Percentiles rank a stretch among this genome's conserved stretches.
Conservation (phyloP, 2,797 vertebrate genomes). For the Muraenolepis orangiensis region DNA sequence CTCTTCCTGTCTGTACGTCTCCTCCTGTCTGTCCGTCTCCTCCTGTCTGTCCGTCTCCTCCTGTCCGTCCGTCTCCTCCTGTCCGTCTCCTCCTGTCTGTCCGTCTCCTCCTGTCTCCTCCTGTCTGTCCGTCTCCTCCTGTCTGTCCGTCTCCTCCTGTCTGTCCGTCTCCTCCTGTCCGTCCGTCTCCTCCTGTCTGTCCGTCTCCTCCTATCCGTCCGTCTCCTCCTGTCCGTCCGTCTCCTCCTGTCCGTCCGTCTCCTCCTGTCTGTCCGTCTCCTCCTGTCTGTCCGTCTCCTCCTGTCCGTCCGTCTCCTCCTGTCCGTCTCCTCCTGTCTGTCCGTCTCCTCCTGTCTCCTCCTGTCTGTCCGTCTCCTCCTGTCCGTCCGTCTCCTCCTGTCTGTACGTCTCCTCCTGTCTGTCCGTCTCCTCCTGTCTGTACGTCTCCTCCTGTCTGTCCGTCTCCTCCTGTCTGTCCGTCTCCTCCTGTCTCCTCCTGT, state of each 20-base stretch:
- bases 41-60: slow-evolving; percentile 39
- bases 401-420: slow-evolving; percentile 36
- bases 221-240: slow-evolving; percentile 36
- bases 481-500: no score
- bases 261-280: slow-evolving; percentile 36
- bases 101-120: slow-evolving; percentile 37
- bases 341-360: slow-evolving; percentile 37
- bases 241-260: slow-evolving; percentile 37
- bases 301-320: slow-evolving; percentile 38
- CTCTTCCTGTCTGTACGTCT: slow-evolving; percentile 37
- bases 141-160: slow-evolving; percentile 38
- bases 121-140: slow-evolving; percentile 37
- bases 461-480: slow-evolving; percentile 36
- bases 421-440: slow-evolving; percentile 39
- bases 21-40: slow-evolving; percentile 36
- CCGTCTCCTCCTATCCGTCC: slow-evolving; percentile 38
- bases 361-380: slow-evolving; percentile 37
- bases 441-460: slow-evolving; percentile 38
- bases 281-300: slow-evolving; percentile 39
- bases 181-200: slow-evolving; percentile 39
- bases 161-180: slow-evolving; percentile 36
- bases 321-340: no score
- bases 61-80: slow-evolving; percentile 38
- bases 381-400: no score
- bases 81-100: no score